Percentiles rank a stretch among this genome's conserved stretches.
phyloP scores from a whole-genome alignment of 2,113 vertebrate genomes.

The Ia io region DNA sequence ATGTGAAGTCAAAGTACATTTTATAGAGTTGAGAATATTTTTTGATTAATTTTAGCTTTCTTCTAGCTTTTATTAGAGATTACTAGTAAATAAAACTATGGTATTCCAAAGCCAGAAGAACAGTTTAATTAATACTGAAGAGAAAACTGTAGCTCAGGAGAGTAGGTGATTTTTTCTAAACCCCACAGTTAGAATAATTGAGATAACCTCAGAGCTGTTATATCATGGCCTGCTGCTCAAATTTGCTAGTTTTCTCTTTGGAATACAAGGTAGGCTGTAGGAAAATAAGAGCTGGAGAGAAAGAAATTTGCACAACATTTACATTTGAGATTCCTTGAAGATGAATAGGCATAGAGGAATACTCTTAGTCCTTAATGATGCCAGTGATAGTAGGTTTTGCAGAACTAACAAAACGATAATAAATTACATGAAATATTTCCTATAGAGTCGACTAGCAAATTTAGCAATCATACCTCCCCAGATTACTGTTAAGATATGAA shows the following conservation, averaged over 20 bases:
- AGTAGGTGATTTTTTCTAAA: neutral
- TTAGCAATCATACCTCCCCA: slow-evolving; percentile 61
- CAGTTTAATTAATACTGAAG: neutral
- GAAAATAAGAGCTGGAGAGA: slow-evolving; percentile 9
- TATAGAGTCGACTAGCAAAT: slow-evolving; percentile 60
- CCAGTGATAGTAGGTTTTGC: slow-evolving; percentile 7
- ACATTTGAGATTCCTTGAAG: slow-evolving; percentile 23
- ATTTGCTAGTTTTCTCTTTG: neutral
- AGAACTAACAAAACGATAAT: slow-evolving; percentile 65
- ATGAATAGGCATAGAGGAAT: slow-evolving; percentile 48
- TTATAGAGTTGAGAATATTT: neutral
- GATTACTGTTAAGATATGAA: slow-evolving; percentile 62
- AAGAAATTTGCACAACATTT: slow-evolving; percentile 18
- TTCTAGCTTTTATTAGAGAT: neutral
- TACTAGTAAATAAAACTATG: neutral
- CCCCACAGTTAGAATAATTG: neutral
- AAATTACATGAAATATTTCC: slow-evolving; percentile 57
- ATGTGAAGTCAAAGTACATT: neutral
- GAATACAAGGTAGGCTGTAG: neutral
- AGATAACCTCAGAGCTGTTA: neutral
- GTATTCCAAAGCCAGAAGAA: neutral
- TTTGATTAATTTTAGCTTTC: neutral
- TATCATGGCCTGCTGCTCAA: neutral
- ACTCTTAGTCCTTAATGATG: neutral
- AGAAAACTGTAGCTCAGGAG: neutral